These are phyloP conservation scores for Paracyclopina nana DNA, from an alignment of 1,140 invertebrate species.

Conservation along the genomic window DNA sequence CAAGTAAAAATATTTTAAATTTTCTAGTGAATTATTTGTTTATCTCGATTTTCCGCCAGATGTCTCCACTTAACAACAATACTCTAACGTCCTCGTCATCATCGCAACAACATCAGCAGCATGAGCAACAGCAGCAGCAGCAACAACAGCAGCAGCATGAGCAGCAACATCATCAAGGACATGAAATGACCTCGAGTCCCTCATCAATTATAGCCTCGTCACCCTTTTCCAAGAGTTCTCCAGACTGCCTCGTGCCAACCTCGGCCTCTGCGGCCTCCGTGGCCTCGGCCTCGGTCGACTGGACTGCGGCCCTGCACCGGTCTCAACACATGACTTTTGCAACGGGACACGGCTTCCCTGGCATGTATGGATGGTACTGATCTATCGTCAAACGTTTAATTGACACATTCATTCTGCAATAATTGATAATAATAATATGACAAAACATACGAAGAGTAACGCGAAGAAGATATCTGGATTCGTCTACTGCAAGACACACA, in stretches of 20 bases:
- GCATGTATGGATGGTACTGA: conserved; percentile 4
- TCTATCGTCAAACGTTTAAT: too few species aligned
- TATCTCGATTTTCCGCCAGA: not conserved
- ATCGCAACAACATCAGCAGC: not conserved
- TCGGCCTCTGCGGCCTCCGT: not conserved
- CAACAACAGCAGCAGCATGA: not conserved
- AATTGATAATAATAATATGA: too few species aligned
- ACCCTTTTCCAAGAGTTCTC: not conserved
- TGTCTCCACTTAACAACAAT: not conserved
- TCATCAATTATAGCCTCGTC: not conserved
- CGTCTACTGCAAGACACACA: too few species aligned
- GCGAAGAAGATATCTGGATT: too few species aligned
- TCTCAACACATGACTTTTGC: not conserved
- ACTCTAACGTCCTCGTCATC: not conserved
- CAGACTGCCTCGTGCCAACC: not conserved
- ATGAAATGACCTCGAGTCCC: not conserved
- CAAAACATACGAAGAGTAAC: too few species aligned
- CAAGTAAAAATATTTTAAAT: not conserved
- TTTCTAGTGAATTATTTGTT: not conserved
- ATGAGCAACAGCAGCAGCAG: not conserved
- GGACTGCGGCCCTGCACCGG: not conserved
- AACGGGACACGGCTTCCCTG: not conserved
- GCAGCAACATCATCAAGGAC: not conserved
- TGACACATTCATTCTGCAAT: too few species aligned
- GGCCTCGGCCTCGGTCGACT: not conserved